These are phyloP conservation scores for Eupithecia centaureata DNA, from an alignment of 2,888 invertebrate genomes.

Conservation along the genomic window DNA sequence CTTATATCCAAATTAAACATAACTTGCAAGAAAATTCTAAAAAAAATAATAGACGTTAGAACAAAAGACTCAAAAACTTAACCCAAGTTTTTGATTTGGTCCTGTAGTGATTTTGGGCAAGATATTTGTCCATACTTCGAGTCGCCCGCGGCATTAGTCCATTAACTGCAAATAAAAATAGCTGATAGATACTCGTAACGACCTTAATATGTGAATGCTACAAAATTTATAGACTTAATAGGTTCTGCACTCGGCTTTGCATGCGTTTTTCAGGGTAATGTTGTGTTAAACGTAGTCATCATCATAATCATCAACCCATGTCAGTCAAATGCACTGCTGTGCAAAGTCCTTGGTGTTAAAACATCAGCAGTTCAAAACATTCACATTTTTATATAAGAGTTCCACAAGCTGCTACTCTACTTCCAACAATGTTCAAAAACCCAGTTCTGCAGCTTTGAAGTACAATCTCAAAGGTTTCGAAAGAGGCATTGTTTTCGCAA, in stretches of 20 bases:
- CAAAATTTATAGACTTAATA: background rate
- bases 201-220: no score
- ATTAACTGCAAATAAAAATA: background rate
- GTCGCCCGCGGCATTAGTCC: slow-evolving; percentile 11
- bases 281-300: no score
- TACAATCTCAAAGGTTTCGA: slow-evolving; percentile 52
- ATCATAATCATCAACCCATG: no score
- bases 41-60: background rate
- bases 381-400: slow-evolving; percentile 1
- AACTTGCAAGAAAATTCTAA: background rate
- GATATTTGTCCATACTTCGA: background rate
- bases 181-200: no score
- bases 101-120: slow-evolving; percentile 24
- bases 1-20: background rate
- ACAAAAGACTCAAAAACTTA: slow-evolving; percentile 13
- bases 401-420: slow-evolving; percentile 23
- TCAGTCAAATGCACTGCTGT: no score
- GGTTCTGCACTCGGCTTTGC: no score
- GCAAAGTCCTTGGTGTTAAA: background rate
- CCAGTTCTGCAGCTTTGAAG: slow-evolving; percentile 58
- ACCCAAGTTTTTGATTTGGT: slow-evolving; percentile 22
- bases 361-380: background rate
- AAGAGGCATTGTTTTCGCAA: slow-evolving; percentile 56
- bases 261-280: background rate
- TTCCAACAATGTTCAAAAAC: slow-evolving; percentile 60